Conservation (phyloP, 2,113 vertebrate species). For the Cettia cetti region DNA sequence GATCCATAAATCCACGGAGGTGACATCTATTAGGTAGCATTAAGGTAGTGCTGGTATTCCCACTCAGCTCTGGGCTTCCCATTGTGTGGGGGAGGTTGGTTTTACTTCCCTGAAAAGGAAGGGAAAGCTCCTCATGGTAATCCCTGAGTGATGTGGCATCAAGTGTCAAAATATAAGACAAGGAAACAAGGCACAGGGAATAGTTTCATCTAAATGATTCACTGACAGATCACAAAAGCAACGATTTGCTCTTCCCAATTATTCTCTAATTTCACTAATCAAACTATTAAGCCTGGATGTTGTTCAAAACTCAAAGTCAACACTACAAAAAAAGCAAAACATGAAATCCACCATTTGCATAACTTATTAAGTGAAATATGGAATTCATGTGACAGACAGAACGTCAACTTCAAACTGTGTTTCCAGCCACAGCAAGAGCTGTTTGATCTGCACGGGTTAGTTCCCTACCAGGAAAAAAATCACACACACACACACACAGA, state of each 20-base stretch:
- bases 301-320: constrained; percentile 25
- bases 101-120: background rate
- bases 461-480: background rate
- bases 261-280: constrained; percentile 36
- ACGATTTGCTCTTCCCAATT: background rate
- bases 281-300: background rate
- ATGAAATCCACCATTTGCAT: constrained; percentile 31
- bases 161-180: constrained; percentile 2
- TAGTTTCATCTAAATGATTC: constrained; percentile 2
- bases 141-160: constrained; percentile 1
- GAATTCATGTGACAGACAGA: constrained; percentile 38
- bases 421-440: constrained; percentile 28
- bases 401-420: constrained; percentile 17
- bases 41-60: constrained; percentile 6
- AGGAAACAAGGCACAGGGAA: background rate
- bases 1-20: constrained; percentile 14
- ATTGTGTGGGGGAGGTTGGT: background rate
- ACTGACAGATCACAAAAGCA: background rate
- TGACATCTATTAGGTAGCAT: constrained; percentile 42
- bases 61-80: background rate
- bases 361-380: constrained; percentile 40
- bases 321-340: background rate
- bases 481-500: background rate
- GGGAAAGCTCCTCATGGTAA: background rate
- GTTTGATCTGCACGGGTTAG: constrained; percentile 4